A percentile compares a stretch with the other conserved stretches of the same genome.
phyloP scores from a whole-genome alignment of 2,113 vertebrate species.

The Vireo altiloquus region DNA sequence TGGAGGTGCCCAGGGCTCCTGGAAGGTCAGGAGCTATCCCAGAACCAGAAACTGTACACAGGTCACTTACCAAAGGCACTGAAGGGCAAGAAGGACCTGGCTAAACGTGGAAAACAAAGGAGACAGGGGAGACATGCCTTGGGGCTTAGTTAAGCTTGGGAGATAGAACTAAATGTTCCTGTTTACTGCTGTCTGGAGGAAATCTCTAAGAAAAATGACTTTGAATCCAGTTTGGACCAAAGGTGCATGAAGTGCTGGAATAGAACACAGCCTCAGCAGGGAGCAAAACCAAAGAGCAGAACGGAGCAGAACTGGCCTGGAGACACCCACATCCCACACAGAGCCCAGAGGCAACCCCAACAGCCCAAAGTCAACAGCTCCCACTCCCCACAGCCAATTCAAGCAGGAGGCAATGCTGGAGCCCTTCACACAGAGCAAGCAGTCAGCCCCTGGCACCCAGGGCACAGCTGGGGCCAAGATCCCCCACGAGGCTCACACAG shows the following conservation, averaged over 20 bases:
- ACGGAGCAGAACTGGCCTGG: not conserved
- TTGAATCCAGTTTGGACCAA: not conserved
- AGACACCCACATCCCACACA: not conserved
- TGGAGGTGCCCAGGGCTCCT: not conserved
- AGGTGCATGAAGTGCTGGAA: not conserved
- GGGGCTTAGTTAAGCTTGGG: not conserved
- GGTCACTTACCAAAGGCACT: not conserved
- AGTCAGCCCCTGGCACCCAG: not conserved
- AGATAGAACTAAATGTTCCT: not conserved
- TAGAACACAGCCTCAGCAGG: not conserved
- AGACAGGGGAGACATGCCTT: not conserved
- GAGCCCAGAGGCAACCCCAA: not conserved
- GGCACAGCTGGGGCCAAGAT: not conserved
- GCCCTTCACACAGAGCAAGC: not conserved
- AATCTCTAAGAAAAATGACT: not conserved
- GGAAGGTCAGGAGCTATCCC: not conserved
- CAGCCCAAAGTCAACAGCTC: not conserved
- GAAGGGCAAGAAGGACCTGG: not conserved
- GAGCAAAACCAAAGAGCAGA: not conserved
- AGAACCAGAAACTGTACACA: not conserved
- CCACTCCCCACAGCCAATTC: not conserved
- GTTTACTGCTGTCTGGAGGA: not conserved
- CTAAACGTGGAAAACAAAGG: not conserved
- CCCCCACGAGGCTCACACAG: not conserved
- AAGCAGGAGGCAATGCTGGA: not conserved